Conservation (phyloP, 2,797 vertebrate species). For the Naso thynnoides region DNA sequence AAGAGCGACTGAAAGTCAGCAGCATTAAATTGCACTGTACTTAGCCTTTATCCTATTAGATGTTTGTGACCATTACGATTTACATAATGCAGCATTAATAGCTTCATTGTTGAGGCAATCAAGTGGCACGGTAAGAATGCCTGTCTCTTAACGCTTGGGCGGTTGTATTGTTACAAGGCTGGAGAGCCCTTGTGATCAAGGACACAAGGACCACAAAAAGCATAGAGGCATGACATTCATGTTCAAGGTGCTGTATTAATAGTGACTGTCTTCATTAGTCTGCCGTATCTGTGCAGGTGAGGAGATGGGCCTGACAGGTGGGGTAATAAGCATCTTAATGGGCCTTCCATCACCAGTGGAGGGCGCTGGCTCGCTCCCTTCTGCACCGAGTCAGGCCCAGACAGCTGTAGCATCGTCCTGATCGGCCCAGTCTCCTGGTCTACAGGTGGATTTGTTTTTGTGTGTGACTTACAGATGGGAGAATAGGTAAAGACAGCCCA, state of each 20-base stretch:
- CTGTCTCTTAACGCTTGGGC: slow-evolving; percentile 74
- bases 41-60: slow-evolving; percentile 82
- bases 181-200: slow-evolving; percentile 75
- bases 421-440: slow-evolving; percentile 72
- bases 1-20: slow-evolving; percentile 83
- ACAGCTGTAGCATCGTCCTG: slow-evolving; percentile 74
- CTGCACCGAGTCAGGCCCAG: slow-evolving; percentile 58
- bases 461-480: slow-evolving; percentile 85
- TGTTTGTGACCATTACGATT: slow-evolving; percentile 81
- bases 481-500: slow-evolving; percentile 86
- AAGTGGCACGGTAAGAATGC: slow-evolving; percentile 65
- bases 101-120: slow-evolving; percentile 80
- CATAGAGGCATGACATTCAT: slow-evolving; percentile 69
- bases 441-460: slow-evolving; percentile 87
- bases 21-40: slow-evolving; percentile 83
- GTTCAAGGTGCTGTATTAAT: slow-evolving; percentile 68
- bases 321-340: slow-evolving; percentile 80
- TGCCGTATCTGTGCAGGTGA: slow-evolving; percentile 68
- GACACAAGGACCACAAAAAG: slow-evolving; percentile 74
- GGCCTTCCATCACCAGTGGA: slow-evolving; percentile 79
- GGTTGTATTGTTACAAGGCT: slow-evolving; percentile 69
- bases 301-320: slow-evolving; percentile 72
- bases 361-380: slow-evolving; percentile 76
- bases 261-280: slow-evolving; percentile 77
- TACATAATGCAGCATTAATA: slow-evolving; percentile 85